Evolutionary conservation across 2,888 invertebrate genomes (phyloP), one percentile per base, ranked within the genome.

Genomic region (Caenorhabditis imperialis): DNA sequence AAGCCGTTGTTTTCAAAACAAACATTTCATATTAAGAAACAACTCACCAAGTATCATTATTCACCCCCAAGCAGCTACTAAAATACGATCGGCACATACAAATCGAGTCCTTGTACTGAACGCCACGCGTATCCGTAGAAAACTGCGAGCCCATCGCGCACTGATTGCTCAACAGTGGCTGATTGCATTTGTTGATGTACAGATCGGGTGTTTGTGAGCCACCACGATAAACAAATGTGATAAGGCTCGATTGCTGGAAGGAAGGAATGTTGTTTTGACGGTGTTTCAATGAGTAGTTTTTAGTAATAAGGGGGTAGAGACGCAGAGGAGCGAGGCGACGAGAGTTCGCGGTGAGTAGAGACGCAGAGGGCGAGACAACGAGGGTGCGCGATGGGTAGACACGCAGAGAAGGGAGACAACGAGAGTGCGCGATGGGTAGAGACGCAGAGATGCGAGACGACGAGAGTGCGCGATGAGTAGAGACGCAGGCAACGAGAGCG

Each of bases 161-260:
- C n/a, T 23, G n/a, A 4, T 45, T 47, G 14, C 33, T 33, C 16
- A 25, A 37, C 42, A 65, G 25, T 8, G 50, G 18, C 44, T 65
- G 50, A 7, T 40, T 48, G n/a, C 65, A 65, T 8, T 57, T 57
- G 35, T 65, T 65, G 7, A 65, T 35, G 25, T 25, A 57, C 14
- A 65, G 2, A 22, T 65, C 65, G 7, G 65, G 65, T 1, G 23
- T n/a, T 22, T 50, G 27, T 0, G 38, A 14, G 25, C 42, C 48
- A 5, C 55, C 55, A 6, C 40, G 55, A 25, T 69, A 58, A 18
- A 35, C 27, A 20, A 69, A 69, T n/a, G 30, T 53, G 51, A 69
- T 45, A 37, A 69, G 44, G n/a, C 45, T 51, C 10, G 69, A 58
- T 51, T 69, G 51, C 69, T 69, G 47, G 12, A 63, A 63, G 23